Evolutionary conservation across 2,888 invertebrate genomes (phyloP), one percentile per base, ranked within the genome.

Genomic region (Tigriopus californicus): DNA sequence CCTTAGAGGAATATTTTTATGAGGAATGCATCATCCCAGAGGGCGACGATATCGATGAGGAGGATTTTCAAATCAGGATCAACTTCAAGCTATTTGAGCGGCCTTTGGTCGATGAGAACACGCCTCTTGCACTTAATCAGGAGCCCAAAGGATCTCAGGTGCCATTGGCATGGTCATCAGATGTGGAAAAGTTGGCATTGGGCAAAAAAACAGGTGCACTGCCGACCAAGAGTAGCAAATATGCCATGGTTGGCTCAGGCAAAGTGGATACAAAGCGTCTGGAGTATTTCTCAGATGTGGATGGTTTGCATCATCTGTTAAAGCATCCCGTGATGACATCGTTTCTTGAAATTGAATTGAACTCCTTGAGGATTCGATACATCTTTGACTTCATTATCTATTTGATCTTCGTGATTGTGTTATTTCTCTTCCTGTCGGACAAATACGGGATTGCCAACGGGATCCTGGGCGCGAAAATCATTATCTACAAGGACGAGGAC

Each of bases 11-110:
- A 42, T 56, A 42, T 22, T 42, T 56, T 20, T 56, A 41, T 42
- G 56, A 56, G 20, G 25, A 24, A 4, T 56, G 56, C 44, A 56
- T 56, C 12, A 41, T 41, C 15, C 41, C 41, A 18, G 40, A 56
- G 42, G 56, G 56, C 12, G 56, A 56, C 15, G 56, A 56, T 18
- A 41, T 42, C 12, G 56, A 56, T 41, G 56, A 56, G 15, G 56
- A 56, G 42, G 56, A 56, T n/a, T 56, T 56, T 42, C 12, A 15
- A 10, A 56, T 56, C 5, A 41, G 41, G 41, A 56, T 56, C 20
- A 22, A 41, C 5, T 56, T 56, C 24, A 42, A 56, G 13, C 41
- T 41, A 5, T 56, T 56, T 42, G 56, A 22, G n/a, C n/a, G 42
- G 42, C 42, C 56, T 3, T 41, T 22, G 20, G 15, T 49, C 10